A percentile compares a stretch with the other conserved stretches of the same genome.
These are phyloP conservation scores for Drosophila nebulosa DNA, from an alignment of 1,140 invertebrate species.

Conservation along the genomic window DNA sequence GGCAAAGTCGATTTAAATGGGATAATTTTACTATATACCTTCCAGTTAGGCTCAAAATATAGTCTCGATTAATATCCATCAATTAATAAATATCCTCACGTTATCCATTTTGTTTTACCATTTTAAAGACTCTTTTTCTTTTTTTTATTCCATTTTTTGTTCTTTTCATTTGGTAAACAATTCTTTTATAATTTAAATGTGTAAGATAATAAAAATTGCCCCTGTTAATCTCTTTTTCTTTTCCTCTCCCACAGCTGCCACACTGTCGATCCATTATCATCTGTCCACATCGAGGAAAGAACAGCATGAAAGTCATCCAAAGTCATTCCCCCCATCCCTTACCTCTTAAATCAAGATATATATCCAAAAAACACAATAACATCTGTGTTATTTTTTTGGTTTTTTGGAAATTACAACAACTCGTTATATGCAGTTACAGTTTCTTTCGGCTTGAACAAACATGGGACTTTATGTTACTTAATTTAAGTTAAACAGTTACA, in stretches of 20 bases:
- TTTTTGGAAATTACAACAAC: conserved; percentile 69
- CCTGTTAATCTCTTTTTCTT: background rate
- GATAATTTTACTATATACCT: too few relatives aligned
- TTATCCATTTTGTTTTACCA: background rate
- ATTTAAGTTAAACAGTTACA: conserved; percentile 47
- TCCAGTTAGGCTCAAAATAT: too few relatives aligned
- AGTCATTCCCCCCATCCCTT: conserved; percentile 54
- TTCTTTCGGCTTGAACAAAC: background rate
- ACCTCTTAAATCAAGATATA: background rate
- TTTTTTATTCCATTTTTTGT: background rate
- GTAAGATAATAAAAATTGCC: too few relatives aligned
- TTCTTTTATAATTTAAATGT: too few relatives aligned
- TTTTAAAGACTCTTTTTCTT: too few relatives aligned
- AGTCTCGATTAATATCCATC: too few relatives aligned
- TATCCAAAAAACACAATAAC: conserved; percentile 32
- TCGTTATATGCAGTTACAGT: conserved; percentile 56
- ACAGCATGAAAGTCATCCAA: conserved; percentile 33
- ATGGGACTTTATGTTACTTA: conserved; percentile 73
- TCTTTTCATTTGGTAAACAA: too few relatives aligned
- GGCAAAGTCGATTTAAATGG: too few relatives aligned
- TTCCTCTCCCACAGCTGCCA: background rate
- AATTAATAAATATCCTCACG: too few relatives aligned
- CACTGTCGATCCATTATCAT: background rate
- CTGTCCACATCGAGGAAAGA: background rate
- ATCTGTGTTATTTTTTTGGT: conserved; percentile 49